Base-by-base conservation (phyloP, 2,797 vertebrate genomes). In the Typhlichthys subterraneus region DNA sequence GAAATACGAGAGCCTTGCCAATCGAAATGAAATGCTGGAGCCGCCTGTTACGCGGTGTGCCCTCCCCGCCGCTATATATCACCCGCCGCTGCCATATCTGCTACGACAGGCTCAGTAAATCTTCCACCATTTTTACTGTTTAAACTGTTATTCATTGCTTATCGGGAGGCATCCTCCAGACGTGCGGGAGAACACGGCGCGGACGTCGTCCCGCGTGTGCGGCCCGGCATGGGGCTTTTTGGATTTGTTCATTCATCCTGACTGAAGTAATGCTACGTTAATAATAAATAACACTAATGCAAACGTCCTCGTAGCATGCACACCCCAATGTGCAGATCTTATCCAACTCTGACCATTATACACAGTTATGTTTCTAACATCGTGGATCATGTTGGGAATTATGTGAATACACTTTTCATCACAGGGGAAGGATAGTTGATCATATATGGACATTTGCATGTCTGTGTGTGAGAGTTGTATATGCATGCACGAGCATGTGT, bases 1-100 rank as follows among this genome's bases (percentile, higher is more conserved):
- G 81, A 90, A 90, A 90, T 90, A 92, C 78, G 81, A 82, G 59
- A 62, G 50, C 77, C 85, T 87, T 86, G 80, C 83, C 80, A 85
- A 73, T 86, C 81, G 73, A 72, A 51, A 79, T 90, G 82, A 91
- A 91, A 88, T 84, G 79, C 70, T 72, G 67, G 76, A 87, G 72
- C 78, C 12, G 53, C 67, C 80, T 66, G 70, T 73, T 77, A 72
- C 57, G 17, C 76, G 62, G 66, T 56, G 59, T 74, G 58, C 66
- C 81, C 69, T 70, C 61, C 66, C 59, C 33, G 1, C 57, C 15
- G 12, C 59, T 70, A 72, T 91, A 90, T 73, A 81, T 90, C 85
- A 88, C 56, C 61, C 67, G 54, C 75, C 65, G 1, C 75, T 68
- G 76, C 77, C 81, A 81, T 79, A 80, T 83, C 72, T 78, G 73